Conservation (phyloP, 2,888 invertebrate species). For the Pandemis corylana region DNA sequence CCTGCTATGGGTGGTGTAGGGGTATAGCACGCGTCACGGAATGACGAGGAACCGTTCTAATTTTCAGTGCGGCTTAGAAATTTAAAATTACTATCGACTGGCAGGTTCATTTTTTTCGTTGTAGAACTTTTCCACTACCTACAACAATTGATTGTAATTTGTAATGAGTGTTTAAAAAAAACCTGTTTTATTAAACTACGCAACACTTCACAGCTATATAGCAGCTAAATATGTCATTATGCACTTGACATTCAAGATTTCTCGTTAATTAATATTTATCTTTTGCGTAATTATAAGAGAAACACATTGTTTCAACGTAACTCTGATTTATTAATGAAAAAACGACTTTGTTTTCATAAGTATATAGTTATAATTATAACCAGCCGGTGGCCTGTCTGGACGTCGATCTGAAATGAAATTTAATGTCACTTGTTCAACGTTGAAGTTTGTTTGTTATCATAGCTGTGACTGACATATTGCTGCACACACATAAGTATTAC, state of each 20-base stretch:
- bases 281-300: conserved; percentile 10
- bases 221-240: not conserved
- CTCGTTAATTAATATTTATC: conserved; percentile 31
- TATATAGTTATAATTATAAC: conserved; percentile 8
- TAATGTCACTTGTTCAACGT: not conserved
- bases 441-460: conserved; percentile 1
- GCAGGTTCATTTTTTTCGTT: too few relatives aligned
- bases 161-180: too few relatives aligned
- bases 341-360: not conserved
- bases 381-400: not conserved
- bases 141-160: not conserved
- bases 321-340: not conserved
- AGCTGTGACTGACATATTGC: not conserved
- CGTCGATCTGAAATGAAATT: conserved; percentile 2
- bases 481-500: not conserved
- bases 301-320: conserved; percentile 5
- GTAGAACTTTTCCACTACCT: too few relatives aligned
- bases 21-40: too few relatives aligned
- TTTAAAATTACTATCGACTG: too few relatives aligned
- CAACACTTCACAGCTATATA: too few relatives aligned
- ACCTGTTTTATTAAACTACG: not conserved
- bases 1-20: too few relatives aligned
- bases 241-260: conserved; percentile 27
- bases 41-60: too few relatives aligned
- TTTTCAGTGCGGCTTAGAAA: too few relatives aligned